These are phyloP conservation scores for Pyrocoelia pectoralis DNA, from an alignment of 2,888 invertebrate genomes.

Conservation along the genomic window DNA sequence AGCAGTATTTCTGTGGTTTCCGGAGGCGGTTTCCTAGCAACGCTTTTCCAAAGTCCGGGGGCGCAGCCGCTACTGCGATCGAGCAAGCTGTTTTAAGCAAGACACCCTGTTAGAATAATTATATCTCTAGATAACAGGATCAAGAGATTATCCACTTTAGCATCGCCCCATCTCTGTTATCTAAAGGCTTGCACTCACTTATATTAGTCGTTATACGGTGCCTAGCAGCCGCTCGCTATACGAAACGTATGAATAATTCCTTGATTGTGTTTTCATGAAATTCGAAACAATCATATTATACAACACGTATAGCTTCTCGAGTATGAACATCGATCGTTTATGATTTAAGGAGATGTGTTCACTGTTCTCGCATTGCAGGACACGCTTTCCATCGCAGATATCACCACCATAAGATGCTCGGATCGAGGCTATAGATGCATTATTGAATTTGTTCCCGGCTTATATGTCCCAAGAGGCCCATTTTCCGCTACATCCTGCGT, in stretches of 20 bases:
- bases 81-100: conserved; percentile 62
- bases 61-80: conserved; percentile 52
- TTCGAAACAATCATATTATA: conserved; percentile 29
- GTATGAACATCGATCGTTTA: conserved; percentile 28
- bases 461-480: conserved; percentile 59
- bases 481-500: conserved; percentile 59
- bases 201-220: conserved; percentile 38
- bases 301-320: conserved; percentile 18
- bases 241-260: conserved; percentile 48
- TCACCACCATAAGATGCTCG: conserved; percentile 41
- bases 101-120: conserved; percentile 63
- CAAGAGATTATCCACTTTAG: conserved; percentile 61
- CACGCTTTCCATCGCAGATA: conserved; percentile 36
- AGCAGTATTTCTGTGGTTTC: conserved; percentile 61
- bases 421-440: conserved; percentile 56
- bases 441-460: conserved; percentile 61
- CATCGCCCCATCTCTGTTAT: conserved; percentile 57
- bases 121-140: conserved; percentile 62
- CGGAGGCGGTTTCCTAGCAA: conserved; percentile 60
- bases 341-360: conserved; percentile 54
- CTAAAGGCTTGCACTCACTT: conserved; percentile 47
- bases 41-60: conserved; percentile 47
- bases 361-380: conserved; percentile 51
- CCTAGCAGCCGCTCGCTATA: conserved; percentile 20
- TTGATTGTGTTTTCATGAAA: conserved; percentile 48